phyloP scores from a whole-genome alignment of 2,888 invertebrate genomes.

The Gastrophysa polygoni region DNA sequence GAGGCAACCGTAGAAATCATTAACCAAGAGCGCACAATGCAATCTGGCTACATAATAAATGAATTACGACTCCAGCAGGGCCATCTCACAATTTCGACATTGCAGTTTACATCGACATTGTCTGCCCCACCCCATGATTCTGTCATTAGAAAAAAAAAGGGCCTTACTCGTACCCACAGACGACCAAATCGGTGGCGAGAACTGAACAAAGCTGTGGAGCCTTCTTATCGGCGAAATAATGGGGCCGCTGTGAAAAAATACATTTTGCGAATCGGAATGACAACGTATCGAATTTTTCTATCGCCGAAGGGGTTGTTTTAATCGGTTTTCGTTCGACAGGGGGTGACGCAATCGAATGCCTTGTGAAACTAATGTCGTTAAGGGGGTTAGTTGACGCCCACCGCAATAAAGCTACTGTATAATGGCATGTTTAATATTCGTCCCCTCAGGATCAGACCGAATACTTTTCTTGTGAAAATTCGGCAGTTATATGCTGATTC shows the following conservation, averaged over 20 bases:
- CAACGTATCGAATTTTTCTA: constrained; percentile 59
- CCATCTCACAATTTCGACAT: constrained; percentile 45
- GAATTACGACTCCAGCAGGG: constrained; percentile 38
- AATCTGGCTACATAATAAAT: constrained; percentile 25
- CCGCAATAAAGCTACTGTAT: constrained; percentile 51
- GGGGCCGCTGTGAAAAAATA: constrained; percentile 48
- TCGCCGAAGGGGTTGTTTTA: constrained; percentile 58
- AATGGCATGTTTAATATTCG: neutral
- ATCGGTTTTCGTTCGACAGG: constrained; percentile 55
- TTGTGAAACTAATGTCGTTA: constrained; percentile 54
- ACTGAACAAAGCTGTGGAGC: constrained; percentile 32
- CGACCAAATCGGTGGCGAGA: constrained; percentile 36
- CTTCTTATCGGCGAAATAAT: constrained; percentile 44
- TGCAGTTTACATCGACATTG: constrained; percentile 47
- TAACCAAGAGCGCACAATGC: constrained; percentile 31
- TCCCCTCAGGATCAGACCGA: neutral
- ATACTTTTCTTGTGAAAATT: too few relatives aligned
- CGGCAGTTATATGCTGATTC: too few relatives aligned
- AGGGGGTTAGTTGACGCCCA: constrained; percentile 56
- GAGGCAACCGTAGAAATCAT: constrained; percentile 30
- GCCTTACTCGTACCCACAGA: constrained; percentile 40
- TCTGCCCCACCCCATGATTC: constrained; percentile 57
- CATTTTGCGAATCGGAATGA: constrained; percentile 57
- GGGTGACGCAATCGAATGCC: constrained; percentile 53
- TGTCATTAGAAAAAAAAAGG: constrained; percentile 56